Evolutionary conservation across 2,113 vertebrate genomes (phyloP).

Genomic region (Murina feae): DNA sequence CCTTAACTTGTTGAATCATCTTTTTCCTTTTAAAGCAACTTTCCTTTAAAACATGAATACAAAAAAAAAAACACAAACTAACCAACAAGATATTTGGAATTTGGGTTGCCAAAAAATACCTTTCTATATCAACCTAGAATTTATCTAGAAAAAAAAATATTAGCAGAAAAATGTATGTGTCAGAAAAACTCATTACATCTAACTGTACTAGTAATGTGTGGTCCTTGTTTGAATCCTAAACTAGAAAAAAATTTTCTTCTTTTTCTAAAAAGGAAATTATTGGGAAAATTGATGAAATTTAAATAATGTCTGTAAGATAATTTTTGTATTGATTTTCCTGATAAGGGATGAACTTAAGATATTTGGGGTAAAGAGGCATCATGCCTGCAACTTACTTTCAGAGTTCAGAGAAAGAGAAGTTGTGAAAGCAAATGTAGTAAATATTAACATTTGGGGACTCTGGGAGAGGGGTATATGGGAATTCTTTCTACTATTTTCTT

Average conservation of each 20-base stretch:
- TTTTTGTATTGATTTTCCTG: neutral
- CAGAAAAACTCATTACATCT: neutral
- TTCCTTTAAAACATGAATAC: neutral
- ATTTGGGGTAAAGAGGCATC: neutral
- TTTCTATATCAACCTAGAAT: neutral
- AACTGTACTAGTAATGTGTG: neutral
- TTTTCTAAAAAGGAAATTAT: neutral
- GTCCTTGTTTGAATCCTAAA: neutral
- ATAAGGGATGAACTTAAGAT: neutral
- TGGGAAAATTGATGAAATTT: neutral
- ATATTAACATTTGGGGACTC: constrained; percentile 24
- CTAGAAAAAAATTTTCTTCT: neutral
- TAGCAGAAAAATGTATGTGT: neutral
- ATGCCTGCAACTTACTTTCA: neutral
- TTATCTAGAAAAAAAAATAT: neutral
- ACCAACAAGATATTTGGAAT: neutral
- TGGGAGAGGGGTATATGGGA: neutral
- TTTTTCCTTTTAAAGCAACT: neutral
- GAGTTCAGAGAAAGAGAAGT: neutral
- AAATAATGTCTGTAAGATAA: neutral
- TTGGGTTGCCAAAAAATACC: neutral
- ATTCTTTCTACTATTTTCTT: constrained; percentile 1
- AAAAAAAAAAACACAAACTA: neutral
- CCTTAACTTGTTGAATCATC: neutral
- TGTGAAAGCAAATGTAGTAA: neutral